Conservation (phyloP, 2,888 invertebrate genomes). For the Agriotes lineatus region DNA sequence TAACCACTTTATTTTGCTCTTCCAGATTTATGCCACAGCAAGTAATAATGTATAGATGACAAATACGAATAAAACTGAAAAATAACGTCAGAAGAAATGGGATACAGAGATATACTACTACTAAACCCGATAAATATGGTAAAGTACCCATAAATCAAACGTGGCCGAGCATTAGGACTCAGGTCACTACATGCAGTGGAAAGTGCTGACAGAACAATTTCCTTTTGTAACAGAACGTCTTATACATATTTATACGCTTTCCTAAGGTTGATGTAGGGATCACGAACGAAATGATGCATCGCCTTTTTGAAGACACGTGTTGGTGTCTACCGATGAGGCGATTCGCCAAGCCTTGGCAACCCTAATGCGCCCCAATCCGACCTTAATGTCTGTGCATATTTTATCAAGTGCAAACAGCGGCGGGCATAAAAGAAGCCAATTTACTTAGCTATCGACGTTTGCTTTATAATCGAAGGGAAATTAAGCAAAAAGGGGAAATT, state of each 20-base stretch:
- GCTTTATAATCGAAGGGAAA: conserved; percentile 17
- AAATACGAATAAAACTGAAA: conserved; percentile 2
- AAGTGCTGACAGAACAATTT: conserved; percentile 37
- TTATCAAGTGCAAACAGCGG: not conserved
- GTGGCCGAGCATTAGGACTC: not conserved
- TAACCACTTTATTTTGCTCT: too few species aligned
- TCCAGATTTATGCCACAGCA: too few species aligned
- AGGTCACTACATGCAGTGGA: conserved; percentile 14
- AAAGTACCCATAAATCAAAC: conserved; percentile 19
- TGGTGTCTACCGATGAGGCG: too few species aligned
- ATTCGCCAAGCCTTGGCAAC: too few species aligned
- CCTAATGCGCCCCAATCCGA: too few species aligned
- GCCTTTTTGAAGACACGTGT: not conserved
- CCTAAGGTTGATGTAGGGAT: conserved; percentile 19
- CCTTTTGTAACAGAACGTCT: conserved; percentile 26
- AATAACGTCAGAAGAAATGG: not conserved
- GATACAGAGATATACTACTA: conserved; percentile 9
- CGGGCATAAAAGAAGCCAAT: not conserved
- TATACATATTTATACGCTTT: conserved; percentile 37
- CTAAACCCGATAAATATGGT: conserved; percentile 20
- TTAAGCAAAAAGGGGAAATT: conserved; percentile 15
- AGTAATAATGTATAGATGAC: too few species aligned
- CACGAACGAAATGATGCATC: conserved; percentile 14
- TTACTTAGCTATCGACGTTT: conserved; percentile 1
- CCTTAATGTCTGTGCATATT: too few species aligned